A percentile compares a stretch with the other conserved stretches of the same genome.
Conservation (phyloP, 1,140 invertebrate genomes). For the Laodelphax striatellus region DNA sequence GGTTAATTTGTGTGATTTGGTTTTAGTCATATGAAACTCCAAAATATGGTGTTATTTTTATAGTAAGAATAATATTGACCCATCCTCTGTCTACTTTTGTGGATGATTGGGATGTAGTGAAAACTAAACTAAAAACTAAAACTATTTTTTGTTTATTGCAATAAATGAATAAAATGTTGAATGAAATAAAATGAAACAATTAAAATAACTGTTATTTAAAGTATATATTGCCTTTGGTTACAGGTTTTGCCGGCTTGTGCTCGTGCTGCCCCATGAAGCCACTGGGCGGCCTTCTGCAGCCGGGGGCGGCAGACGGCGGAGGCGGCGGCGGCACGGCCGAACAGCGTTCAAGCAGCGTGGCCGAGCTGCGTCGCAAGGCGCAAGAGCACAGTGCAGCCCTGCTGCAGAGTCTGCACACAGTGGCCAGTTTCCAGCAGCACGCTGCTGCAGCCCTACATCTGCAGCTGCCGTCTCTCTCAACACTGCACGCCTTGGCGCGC, state of each 20-base stretch:
- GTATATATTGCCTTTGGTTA: constrained; percentile 8
- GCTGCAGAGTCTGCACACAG: constrained; percentile 53
- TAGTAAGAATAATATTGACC: too few species aligned
- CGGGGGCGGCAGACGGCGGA: constrained; percentile 23
- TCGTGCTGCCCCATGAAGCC: constrained; percentile 63
- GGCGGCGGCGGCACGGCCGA: constrained; percentile 26
- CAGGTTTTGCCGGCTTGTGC: constrained; percentile 57
- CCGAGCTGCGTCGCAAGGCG: constrained; percentile 75
- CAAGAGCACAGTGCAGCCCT: constrained; percentile 82
- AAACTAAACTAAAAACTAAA: too few species aligned
- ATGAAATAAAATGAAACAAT: too few species aligned
- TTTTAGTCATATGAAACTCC: too few species aligned
- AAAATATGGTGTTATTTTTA: too few species aligned
- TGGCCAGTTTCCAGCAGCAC: constrained; percentile 37
- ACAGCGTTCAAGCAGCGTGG: constrained; percentile 66
- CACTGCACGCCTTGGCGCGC: constrained; percentile 23
- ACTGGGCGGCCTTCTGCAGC: constrained; percentile 22
- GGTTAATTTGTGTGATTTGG: too few species aligned
- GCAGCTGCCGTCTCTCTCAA: constrained; percentile 39
- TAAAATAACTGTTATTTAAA: too few species aligned
- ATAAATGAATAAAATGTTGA: too few species aligned
- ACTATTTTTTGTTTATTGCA: too few species aligned
- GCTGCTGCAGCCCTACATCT: constrained; percentile 27
- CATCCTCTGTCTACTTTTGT: too few species aligned
- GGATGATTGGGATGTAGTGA: too few species aligned